Percentiles rank a stretch among this genome's conserved stretches.
phyloP scores from a whole-genome alignment of 92 coral and sea anemone species.

The Siderastrea radians region DNA sequence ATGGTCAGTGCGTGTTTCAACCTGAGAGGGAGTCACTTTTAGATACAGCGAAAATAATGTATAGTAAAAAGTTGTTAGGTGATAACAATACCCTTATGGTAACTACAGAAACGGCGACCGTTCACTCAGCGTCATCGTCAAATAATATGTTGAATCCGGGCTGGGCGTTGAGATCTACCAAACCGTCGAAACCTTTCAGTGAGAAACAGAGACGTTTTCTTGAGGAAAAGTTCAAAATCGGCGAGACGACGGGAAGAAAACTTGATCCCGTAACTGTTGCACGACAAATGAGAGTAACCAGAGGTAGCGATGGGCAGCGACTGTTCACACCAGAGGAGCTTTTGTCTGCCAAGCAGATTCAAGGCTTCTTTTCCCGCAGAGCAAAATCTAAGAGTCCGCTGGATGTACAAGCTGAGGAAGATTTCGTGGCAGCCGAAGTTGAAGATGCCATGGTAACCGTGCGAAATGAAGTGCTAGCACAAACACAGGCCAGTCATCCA shows the following conservation, averaged over 20 bases:
- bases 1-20: slow-evolving; percentile 42
- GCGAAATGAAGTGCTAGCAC: neutral
- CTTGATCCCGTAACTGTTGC: neutral
- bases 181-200: neutral
- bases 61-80: neutral
- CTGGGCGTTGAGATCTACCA: slow-evolving; percentile 5
- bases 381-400: too few relatives aligned
- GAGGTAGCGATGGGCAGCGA: neutral
- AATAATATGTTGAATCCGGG: neutral
- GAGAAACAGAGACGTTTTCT: neutral
- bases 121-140: neutral
- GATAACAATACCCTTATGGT: neutral
- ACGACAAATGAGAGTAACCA: neutral
- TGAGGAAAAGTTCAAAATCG: neutral
- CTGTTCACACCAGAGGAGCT: too few relatives aligned
- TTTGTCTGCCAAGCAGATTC: too few relatives aligned
- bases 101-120: neutral
- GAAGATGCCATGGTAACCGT: neutral
- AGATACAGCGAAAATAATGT: neutral
- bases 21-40: slow-evolving; percentile 32
- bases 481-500: slow-evolving; percentile 5
- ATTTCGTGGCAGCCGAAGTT: slow-evolving; percentile 1
- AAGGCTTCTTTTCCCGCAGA: too few relatives aligned
- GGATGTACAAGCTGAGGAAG: too few relatives aligned
- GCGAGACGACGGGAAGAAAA: neutral